Conservation (phyloP, 2,888 invertebrate genomes). For the Morpho achilles region DNA sequence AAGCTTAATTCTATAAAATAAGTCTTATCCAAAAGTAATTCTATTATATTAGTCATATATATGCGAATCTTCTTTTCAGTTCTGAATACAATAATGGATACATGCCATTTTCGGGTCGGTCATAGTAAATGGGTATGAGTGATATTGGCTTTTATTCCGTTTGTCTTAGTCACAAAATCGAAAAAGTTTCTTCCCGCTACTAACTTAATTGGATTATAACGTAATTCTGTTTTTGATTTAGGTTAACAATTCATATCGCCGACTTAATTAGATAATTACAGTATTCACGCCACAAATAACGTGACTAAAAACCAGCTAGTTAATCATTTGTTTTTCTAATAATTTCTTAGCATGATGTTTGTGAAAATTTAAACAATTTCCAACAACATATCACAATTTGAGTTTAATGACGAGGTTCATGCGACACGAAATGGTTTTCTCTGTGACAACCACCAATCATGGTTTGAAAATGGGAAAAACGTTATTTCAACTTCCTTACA, state of each 20-base stretch:
- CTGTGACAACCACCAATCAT: slow-evolving; percentile 46
- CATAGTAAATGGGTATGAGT: no score
- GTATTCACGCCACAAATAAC: slow-evolving; percentile 31
- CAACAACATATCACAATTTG: slow-evolving; percentile 35
- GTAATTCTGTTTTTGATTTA: no score
- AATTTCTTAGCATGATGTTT: slow-evolving; percentile 26
- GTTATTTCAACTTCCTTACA: slow-evolving; percentile 13
- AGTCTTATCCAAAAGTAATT: no score
- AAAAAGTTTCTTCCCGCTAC: no score
- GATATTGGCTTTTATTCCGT: no score
- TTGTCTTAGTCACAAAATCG: no score
- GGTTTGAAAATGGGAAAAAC: slow-evolving; percentile 27
- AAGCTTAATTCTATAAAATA: no score
- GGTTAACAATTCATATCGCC: neutral
- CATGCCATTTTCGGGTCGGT: no score
- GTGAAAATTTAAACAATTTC: slow-evolving; percentile 31
- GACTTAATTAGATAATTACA: slow-evolving; percentile 20
- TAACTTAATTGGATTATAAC: no score
- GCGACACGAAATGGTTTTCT: slow-evolving; percentile 41
- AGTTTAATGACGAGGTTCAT: slow-evolving; percentile 42
- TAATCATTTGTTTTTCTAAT: slow-evolving; percentile 31
- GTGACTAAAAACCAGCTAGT: slow-evolving; percentile 28
- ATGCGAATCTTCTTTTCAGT: no score
- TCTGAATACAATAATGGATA: no score
- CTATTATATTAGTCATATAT: no score